Conservation (phyloP, 2,888 invertebrate genomes). For the Synanthedon myopaeformis region DNA sequence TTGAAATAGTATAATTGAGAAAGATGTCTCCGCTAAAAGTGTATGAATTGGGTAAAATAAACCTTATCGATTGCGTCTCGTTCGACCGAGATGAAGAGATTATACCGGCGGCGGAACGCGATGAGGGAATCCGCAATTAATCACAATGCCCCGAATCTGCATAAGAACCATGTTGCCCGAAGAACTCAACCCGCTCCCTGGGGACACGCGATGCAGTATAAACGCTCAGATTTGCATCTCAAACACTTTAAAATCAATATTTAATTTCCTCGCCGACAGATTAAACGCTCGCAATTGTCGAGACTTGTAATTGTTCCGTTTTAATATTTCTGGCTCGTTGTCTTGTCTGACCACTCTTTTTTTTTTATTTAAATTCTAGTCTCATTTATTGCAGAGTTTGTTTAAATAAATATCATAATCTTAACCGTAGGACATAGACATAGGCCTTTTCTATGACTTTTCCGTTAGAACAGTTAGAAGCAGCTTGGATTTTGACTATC, state of each 20-base stretch:
- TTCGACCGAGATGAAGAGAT: neutral
- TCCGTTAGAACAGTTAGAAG: no score
- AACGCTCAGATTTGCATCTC: neutral
- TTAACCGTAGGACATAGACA: no score
- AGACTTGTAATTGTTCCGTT: no score
- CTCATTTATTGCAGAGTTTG: no score
- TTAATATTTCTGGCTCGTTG: no score
- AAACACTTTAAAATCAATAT: neutral
- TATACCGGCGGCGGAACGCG: neutral
- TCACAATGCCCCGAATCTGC: constrained; percentile 6
- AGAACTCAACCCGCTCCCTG: neutral
- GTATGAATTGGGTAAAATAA: neutral
- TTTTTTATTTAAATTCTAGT: no score
- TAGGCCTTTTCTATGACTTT: no score
- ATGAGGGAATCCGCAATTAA: constrained; percentile 9
- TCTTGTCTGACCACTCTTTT: no score
- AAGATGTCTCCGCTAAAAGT: neutral
- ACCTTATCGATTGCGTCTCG: neutral
- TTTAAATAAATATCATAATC: no score
- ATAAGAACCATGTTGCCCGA: neutral
- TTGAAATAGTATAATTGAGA: no score
- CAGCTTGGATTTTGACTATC: no score
- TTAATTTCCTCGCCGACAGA: neutral
- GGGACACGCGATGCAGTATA: neutral
- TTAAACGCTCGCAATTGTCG: neutral